Evolutionary conservation across 2,888 invertebrate species (phyloP), one percentile per base, ranked within the genome.

Genomic region (Himalopsyche anomala): DNA sequence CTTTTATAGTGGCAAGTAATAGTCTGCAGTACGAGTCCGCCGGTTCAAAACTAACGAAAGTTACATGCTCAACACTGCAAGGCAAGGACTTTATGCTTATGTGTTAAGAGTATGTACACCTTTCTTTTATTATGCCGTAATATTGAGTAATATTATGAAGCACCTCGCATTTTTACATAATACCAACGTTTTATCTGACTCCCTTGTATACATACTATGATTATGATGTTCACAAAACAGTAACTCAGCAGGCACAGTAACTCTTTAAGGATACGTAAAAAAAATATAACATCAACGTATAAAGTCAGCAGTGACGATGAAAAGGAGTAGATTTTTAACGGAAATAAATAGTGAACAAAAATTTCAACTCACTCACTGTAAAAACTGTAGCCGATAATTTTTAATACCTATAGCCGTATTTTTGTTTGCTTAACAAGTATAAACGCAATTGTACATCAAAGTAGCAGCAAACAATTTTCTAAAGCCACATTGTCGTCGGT

Each of bases 1-100:
- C 69, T 74, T 86, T 86, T 86, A 86, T 84, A 81, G 81, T 38
- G 83, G 84, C 40, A 55, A 51, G 80, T 84, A 84, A 40, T 74
- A 84, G 84, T 55, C 62, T 79, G 82, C 85, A 62, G 36, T 74
- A 74, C 54, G 86, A 82, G 81, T 51, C 15, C 80, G 74, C 80
- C 56, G 86, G 80, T 83, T 55, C 82, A 83, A 69, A 87, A 83
- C 87, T 85, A 85, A 82, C 80, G 81, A 80, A 85, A 85, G 84
- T 83, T 81, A 74, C 85, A 80, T 54, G 80, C 69, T 12, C 45
- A 80, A 80, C 81, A 56, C 56, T 54, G 83, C 56, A 42, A 51
- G 54, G 80, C 42, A 42, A 51, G 82, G 81, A 51, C 74, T 82
- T 55, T 62, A 82, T 79, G 85, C 85, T 19, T 85, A 80, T 83